Evolutionary conservation across 1,140 invertebrate genomes (phyloP), one percentile per base, ranked within the genome.

Genomic region (Andricus grossulariae): DNA sequence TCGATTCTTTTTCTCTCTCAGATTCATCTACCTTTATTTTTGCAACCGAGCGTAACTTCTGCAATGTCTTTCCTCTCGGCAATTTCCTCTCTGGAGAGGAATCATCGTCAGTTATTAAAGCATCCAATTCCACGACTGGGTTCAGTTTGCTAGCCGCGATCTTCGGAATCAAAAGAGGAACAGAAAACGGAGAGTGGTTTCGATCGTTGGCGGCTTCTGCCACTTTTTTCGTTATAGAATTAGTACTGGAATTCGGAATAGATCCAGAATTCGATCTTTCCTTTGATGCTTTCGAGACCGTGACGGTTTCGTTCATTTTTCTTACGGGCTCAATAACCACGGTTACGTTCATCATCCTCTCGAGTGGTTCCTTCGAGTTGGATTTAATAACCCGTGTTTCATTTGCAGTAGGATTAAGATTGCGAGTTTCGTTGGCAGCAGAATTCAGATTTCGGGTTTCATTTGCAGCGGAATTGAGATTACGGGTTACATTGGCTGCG

Each of bases 91-190:
- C 87, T 0, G 86, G 84, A 0, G 90, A 88, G 5, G 90, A 90
- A 73, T 92, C 90, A 25, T 92, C 91, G 5, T 92, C 91, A 10
- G 91, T 91, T 0, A 92, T 84, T 10, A 92, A 79, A 5, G 83
- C 87, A 70, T 89, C 78, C 18, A 49, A 82, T 60, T 74, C 32
- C 2, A 18, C 16, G 0, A 45, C 54, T 18, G 32, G 10, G 5
- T 45, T 45, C 52, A 45, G 10, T 57, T 74, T 74, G 15, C 8
- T 74, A 18, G 19, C 10, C 16, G 74, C 51, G n/a, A 66, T n/a
- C 16, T 32, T 32, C 3, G 60, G 60, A 66, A 66, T 16, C 10
- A 7, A 6, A 1, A 16, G 4, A n/a, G 60, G 25, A 66, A n/a
- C 13, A 45, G 60, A 16, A n/a, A 66, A 39, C 16, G 60, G 21